These are phyloP conservation scores for Taenioides sp. DNA, from an alignment of 2,797 vertebrate species.

Conservation along the genomic window DNA sequence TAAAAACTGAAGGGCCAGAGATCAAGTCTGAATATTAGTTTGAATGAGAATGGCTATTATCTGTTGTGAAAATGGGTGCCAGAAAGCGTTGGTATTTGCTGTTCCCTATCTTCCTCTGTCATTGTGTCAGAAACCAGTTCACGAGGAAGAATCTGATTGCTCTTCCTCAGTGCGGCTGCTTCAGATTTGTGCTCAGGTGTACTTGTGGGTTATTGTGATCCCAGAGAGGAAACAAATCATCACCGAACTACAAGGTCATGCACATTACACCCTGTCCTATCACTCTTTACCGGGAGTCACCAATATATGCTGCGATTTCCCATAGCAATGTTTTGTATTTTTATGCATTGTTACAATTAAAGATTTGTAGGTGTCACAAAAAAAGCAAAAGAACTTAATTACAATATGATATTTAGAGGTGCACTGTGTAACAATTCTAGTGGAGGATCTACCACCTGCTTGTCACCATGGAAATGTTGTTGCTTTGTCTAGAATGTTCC, in stretches of 20 bases:
- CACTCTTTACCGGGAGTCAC: neutral
- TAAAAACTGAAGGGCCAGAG: neutral
- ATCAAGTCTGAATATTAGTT: conserved; percentile 1
- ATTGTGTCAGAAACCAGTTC: conserved; percentile 38
- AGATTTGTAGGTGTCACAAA: too few species aligned
- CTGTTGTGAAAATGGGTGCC: conserved; percentile 22
- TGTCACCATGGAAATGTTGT: too few species aligned
- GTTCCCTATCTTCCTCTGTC: conserved; percentile 20
- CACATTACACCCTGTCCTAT: conserved; percentile 32
- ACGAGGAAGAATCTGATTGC: conserved; percentile 33
- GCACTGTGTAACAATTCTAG: too few species aligned
- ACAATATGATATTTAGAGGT: too few species aligned
- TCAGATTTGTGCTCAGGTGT: conserved; percentile 34
- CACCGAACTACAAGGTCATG: conserved; percentile 52
- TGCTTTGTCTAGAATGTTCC: too few species aligned
- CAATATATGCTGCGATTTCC: too few species aligned
- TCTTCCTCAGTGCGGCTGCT: conserved; percentile 28
- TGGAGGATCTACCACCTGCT: too few species aligned
- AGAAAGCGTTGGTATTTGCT: conserved; percentile 18
- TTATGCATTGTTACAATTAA: too few species aligned
- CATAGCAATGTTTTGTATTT: too few species aligned
- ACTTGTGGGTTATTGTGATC: conserved; percentile 40
- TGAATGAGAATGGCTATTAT: conserved; percentile 21
- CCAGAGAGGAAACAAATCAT: conserved; percentile 38
- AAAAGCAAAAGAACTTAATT: too few species aligned